Base-by-base conservation (phyloP, 2,797 vertebrate species). In the Lepidocolaptes lacrymiger region DNA sequence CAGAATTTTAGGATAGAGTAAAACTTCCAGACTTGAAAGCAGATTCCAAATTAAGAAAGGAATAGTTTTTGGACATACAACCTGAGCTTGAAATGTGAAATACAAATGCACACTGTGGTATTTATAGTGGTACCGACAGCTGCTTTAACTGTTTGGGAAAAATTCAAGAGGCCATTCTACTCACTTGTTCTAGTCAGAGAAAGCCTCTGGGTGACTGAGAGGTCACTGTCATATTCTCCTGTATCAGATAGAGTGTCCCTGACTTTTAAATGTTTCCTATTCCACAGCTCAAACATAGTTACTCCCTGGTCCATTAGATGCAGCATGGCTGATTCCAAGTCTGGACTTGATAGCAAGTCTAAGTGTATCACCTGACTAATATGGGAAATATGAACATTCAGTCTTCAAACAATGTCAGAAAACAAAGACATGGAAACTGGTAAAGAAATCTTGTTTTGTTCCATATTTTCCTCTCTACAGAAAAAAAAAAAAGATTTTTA, bases 81-180 rank as follows among this genome's bases (percentile, higher is more conserved):
- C 14, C 22, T 64, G 32, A 64, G 24, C 11, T 41, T 80, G 55
- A 86, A 86, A 71, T 20, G 51, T 0, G 1, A 86, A 88, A 73
- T 23, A 56, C 0, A 1, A 80, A 71, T 5, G 1, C 24, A 32
- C 9, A 12, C 27, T 34, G 30, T 44, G 49, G 5, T 56, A 56
- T 67, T 91, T 91, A 37, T 21, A 67, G 71, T 61, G 37, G 55
- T 68, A 64, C 21, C 77, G 27, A 56, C 30, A 86, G 36, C 14
- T 68, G 43, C 24, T 86, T 75, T 37, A 76, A 34, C 55, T 66
- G 6, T 54, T 58, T 69, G 9, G 24, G 46, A 61, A 49, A 36
- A 88, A 54, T 49, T 80, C 49, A 36, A 39, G 34, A 55, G 46
- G 41, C 17, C 14, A 12, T 43, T 84, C 28, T 46, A 69, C 24